phyloP scores from a whole-genome alignment of 1,140 invertebrate species.

The Bursaphelenchus mucronatus region DNA sequence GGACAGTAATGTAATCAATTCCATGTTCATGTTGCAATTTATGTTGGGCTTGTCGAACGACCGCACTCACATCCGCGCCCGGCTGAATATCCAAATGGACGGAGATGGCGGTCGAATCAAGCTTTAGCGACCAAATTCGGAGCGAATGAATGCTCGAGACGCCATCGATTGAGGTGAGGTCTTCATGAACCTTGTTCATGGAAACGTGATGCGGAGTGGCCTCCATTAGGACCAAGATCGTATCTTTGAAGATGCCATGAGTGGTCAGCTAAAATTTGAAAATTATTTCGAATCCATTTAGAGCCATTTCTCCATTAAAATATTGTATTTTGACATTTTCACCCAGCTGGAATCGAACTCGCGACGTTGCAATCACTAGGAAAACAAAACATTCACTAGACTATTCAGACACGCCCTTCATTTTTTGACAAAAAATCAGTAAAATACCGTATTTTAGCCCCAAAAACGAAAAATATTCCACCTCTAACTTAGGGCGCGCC shows the following conservation, averaged over 20 bases:
- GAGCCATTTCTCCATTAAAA: too few relatives aligned
- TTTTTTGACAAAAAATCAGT: too few relatives aligned
- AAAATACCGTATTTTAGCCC: too few relatives aligned
- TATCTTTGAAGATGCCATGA: slow-evolving; percentile 29
- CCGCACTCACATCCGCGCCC: slow-evolving; percentile 19
- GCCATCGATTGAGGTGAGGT: slow-evolving; percentile 32
- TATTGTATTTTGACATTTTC: too few relatives aligned
- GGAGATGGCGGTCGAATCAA: slow-evolving; percentile 71
- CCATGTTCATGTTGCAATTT: slow-evolving; percentile 31
- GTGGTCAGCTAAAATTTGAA: slow-evolving; percentile 27
- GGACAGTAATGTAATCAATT: slow-evolving; percentile 38
- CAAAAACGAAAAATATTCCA: too few relatives aligned
- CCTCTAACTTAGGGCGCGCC: too few relatives aligned
- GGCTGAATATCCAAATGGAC: slow-evolving; percentile 47
- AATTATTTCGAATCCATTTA: neutral
- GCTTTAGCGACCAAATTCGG: slow-evolving; percentile 88
- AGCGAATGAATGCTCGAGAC: slow-evolving; percentile 89
- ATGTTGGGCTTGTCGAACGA: slow-evolving; percentile 31
- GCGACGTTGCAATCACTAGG: too few relatives aligned
- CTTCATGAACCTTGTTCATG: slow-evolving; percentile 23
- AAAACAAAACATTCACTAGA: too few relatives aligned
- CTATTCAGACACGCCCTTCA: too few relatives aligned
- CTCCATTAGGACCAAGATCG: slow-evolving; percentile 44
- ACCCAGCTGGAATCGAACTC: too few relatives aligned
- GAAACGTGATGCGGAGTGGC: slow-evolving; percentile 39